Evolutionary conservation across 1,140 invertebrate genomes (phyloP).

Genomic region (Lepidurus apus): DNA sequence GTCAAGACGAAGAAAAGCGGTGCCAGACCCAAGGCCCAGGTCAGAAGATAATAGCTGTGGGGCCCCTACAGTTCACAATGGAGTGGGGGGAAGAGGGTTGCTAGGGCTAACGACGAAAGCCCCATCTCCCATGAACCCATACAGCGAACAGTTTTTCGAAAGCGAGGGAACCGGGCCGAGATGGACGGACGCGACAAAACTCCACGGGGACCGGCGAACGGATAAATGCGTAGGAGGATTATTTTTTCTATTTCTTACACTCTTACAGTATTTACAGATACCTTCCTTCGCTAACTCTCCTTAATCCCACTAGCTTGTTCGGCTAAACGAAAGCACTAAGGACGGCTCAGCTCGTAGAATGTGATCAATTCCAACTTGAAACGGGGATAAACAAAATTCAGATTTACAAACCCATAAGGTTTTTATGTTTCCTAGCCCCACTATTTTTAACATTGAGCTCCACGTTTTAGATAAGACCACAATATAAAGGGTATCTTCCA

Average conservation of each 20-base stretch:
- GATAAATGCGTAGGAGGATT: not conserved
- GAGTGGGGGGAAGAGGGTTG: not conserved
- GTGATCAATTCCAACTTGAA: no score
- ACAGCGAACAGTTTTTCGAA: not conserved
- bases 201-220: not conserved
- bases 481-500: no score
- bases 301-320: no score
- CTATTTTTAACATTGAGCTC: no score
- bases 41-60: conserved; percentile 4
- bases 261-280: not conserved
- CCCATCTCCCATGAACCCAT: not conserved
- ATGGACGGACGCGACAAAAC: conserved; percentile 6
- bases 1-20: not conserved
- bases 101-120: not conserved
- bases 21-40: conserved; percentile 12
- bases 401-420: no score
- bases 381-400: no score
- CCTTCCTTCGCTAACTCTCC: no score
- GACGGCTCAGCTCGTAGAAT: no score
- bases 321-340: no score
- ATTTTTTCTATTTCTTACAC: not conserved
- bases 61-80: conserved; percentile 1
- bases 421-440: no score
- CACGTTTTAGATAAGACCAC: no score
- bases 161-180: not conserved